Conservation (phyloP, 1,140 invertebrate genomes). For the Coptotermes formosanus region DNA sequence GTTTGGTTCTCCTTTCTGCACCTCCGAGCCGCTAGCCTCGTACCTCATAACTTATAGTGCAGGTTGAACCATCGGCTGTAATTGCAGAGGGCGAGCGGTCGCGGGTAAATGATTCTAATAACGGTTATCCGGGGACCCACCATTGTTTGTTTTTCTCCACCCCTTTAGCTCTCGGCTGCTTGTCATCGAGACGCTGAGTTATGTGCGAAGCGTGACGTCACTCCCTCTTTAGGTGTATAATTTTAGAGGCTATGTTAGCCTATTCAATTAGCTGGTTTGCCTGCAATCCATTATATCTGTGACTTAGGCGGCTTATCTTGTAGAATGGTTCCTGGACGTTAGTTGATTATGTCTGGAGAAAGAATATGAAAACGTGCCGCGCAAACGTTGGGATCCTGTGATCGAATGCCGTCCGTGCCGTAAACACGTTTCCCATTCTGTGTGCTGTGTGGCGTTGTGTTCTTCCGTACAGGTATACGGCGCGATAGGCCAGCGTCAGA, state of each 20-base stretch:
- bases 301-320: neutral
- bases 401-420: no score
- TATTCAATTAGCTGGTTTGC: neutral
- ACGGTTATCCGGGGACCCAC: conserved; percentile 30
- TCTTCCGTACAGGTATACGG: no score
- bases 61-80: conserved; percentile 21
- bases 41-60: neutral
- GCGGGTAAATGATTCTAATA: conserved; percentile 35
- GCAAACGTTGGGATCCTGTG: no score
- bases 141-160: conserved; percentile 32
- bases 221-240: conserved; percentile 19
- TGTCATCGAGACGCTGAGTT: conserved; percentile 15
- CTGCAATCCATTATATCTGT: neutral
- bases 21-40: neutral
- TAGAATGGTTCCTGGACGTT: neutral
- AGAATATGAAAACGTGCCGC: no score
- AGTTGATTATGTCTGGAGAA: neutral
- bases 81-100: conserved; percentile 33
- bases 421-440: no score
- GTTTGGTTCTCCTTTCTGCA: neutral
- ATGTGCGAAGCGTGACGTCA: conserved; percentile 29
- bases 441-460: no score
- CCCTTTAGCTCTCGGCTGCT: conserved; percentile 20
- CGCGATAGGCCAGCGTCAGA: no score
- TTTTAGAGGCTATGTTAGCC: conserved; percentile 13